These are phyloP conservation scores for Hybos culiciformis DNA, from an alignment of 2,888 invertebrate genomes.

Conservation along the genomic window DNA sequence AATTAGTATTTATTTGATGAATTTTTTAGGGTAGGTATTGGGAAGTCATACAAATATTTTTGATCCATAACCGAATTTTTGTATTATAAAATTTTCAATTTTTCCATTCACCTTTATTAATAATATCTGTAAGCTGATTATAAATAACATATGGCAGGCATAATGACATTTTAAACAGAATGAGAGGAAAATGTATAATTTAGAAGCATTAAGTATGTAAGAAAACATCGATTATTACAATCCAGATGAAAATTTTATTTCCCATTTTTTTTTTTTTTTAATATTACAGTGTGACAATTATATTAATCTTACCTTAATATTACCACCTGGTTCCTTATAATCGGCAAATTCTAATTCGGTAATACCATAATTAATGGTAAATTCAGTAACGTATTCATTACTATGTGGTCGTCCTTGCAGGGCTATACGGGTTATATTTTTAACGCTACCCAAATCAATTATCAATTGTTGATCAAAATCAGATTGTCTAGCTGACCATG, in stretches of 20 bases:
- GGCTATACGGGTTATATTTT: slow-evolving; percentile 77
- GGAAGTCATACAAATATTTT: too few relatives aligned
- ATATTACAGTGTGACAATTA: slow-evolving; percentile 1
- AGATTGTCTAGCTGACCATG: slow-evolving; percentile 82
- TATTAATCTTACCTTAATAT: slow-evolving; percentile 60
- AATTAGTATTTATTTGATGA: too few relatives aligned
- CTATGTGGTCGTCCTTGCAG: slow-evolving; percentile 84
- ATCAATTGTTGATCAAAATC: slow-evolving; percentile 88
- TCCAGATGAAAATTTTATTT: slow-evolving; percentile 1
- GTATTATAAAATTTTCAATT: too few relatives aligned
- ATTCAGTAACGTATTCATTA: slow-evolving; percentile 86
- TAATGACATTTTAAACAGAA: too few relatives aligned
- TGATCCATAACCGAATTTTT: too few relatives aligned
- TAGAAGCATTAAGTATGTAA: too few relatives aligned
- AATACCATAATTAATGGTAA: slow-evolving; percentile 82
- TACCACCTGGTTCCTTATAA: slow-evolving; percentile 80
- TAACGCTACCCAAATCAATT: slow-evolving; percentile 75
- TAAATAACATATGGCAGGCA: too few relatives aligned
- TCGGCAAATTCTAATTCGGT: slow-evolving; percentile 80
- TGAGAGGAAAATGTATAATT: too few relatives aligned
- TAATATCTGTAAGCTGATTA: too few relatives aligned
- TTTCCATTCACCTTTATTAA: too few relatives aligned
- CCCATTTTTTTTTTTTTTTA: not conserved
- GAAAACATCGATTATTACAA: too few relatives aligned
- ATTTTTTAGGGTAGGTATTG: too few relatives aligned